Conservation (phyloP, 2,888 invertebrate species). For the Eumerus sabulonum region DNA sequence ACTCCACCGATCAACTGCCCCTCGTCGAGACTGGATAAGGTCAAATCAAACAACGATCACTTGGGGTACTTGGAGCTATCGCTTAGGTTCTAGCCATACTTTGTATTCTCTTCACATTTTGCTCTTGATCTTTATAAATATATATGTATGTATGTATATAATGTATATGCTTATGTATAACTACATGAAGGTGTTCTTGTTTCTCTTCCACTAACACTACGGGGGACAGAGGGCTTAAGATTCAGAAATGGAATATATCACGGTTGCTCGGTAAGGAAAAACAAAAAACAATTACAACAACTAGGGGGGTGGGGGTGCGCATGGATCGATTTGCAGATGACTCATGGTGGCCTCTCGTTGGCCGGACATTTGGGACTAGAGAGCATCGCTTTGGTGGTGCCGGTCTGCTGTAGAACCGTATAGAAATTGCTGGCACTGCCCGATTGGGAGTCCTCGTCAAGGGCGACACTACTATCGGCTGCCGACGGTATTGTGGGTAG, state of each 20-base stretch:
- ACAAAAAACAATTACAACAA: constrained; percentile 33
- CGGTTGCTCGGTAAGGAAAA: constrained; percentile 27
- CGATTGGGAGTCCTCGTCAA: constrained; percentile 82
- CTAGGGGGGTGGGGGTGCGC: constrained; percentile 1
- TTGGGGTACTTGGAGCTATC: constrained; percentile 22
- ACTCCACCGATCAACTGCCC: constrained; percentile 45
- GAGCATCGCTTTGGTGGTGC: constrained; percentile 71
- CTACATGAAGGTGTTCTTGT: constrained; percentile 40
- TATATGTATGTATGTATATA: constrained; percentile 31
- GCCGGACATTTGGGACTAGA: constrained; percentile 73
- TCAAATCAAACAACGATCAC: neutral
- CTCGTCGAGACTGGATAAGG: constrained; percentile 41
- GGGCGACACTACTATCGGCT: constrained; percentile 85
- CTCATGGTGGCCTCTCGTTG: constrained; percentile 76
- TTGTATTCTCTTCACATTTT: constrained; percentile 55
- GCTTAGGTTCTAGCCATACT: constrained; percentile 31
- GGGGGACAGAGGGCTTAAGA: constrained; percentile 3
- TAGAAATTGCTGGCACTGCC: constrained; percentile 70
- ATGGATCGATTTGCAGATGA: too few species aligned
- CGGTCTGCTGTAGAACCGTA: constrained; percentile 70
- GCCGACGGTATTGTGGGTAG: constrained; percentile 87
- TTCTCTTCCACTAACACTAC: constrained; percentile 3
- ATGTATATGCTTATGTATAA: constrained; percentile 48
- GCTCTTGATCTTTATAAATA: constrained; percentile 57
- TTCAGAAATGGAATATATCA: constrained; percentile 47